These are phyloP conservation scores for Acyrthosiphon pisum DNA, from an alignment of 1,140 invertebrate species.

Conservation along the genomic window DNA sequence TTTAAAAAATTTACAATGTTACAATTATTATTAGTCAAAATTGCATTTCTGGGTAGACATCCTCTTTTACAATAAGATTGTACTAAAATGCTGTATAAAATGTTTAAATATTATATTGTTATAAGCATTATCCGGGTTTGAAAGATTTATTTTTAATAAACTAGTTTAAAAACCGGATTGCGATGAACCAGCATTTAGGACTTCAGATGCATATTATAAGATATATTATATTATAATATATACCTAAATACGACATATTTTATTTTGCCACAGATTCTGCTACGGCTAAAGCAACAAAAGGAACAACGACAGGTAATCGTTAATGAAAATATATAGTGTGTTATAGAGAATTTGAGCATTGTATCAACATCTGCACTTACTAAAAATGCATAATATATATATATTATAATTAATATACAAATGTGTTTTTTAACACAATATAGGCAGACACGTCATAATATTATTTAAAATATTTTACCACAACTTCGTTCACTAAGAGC, in stretches of 20 bases:
- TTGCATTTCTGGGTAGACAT: background rate
- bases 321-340: background rate
- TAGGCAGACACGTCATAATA: background rate
- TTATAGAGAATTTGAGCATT: background rate
- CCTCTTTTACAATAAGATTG: background rate
- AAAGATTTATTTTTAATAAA: slow-evolving; percentile 15
- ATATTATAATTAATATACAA: background rate
- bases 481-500: background rate
- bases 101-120: background rate
- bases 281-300: background rate
- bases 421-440: background rate
- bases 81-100: background rate
- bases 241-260: background rate
- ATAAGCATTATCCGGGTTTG: background rate
- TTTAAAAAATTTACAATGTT: background rate
- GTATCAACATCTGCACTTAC: background rate
- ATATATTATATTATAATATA: background rate
- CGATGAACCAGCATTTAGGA: background rate
- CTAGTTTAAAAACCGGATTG: slow-evolving; percentile 25
- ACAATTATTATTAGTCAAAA: background rate
- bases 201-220: background rate
- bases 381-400: background rate
- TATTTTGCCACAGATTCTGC: background rate
- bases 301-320: background rate
- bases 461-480: background rate